Evolutionary conservation across 2,888 invertebrate species (phyloP).

Genomic region (Latrodectus elegans): DNA sequence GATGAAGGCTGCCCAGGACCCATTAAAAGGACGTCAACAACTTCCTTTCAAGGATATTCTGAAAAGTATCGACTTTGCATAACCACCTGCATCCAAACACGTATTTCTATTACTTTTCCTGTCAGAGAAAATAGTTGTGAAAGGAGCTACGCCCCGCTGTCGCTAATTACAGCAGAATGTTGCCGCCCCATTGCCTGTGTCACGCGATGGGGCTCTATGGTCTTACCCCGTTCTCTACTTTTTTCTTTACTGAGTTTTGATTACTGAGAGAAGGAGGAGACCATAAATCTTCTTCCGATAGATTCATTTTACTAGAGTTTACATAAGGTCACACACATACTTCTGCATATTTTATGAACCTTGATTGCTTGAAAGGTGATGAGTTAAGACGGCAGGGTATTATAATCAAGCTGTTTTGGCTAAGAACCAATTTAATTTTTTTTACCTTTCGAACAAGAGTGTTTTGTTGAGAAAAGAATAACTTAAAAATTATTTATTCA

Average conservation of each 20-base stretch:
- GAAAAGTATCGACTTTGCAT: slow-evolving; percentile 28
- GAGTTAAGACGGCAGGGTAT: too few species aligned
- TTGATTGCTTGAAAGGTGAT: slow-evolving; percentile 10
- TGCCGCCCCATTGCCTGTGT: slow-evolving; percentile 29
- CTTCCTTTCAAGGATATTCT: slow-evolving; percentile 6
- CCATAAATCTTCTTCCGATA: slow-evolving; percentile 1
- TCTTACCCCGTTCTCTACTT: neutral
- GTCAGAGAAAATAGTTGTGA: slow-evolving; percentile 20
- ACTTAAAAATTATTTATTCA: too few species aligned
- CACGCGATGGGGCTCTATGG: slow-evolving; percentile 28
- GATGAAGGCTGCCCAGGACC: neutral
- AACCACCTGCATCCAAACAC: slow-evolving; percentile 46
- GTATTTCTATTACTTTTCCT: slow-evolving; percentile 57
- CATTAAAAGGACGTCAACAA: slow-evolving; percentile 26
- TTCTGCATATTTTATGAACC: slow-evolving; percentile 17
- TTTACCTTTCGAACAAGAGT: too few species aligned
- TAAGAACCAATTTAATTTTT: too few species aligned
- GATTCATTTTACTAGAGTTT: slow-evolving; percentile 21
- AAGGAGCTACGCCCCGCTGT: slow-evolving; percentile 41
- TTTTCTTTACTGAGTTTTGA: neutral
- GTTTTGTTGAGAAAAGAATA: too few species aligned
- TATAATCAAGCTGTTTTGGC: too few species aligned
- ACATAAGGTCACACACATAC: slow-evolving; percentile 2
- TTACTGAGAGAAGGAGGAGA: neutral
- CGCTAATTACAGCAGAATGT: slow-evolving; percentile 36